Evolutionary conservation across 1,140 invertebrate genomes (phyloP).

Genomic region (Dryas iulia): DNA sequence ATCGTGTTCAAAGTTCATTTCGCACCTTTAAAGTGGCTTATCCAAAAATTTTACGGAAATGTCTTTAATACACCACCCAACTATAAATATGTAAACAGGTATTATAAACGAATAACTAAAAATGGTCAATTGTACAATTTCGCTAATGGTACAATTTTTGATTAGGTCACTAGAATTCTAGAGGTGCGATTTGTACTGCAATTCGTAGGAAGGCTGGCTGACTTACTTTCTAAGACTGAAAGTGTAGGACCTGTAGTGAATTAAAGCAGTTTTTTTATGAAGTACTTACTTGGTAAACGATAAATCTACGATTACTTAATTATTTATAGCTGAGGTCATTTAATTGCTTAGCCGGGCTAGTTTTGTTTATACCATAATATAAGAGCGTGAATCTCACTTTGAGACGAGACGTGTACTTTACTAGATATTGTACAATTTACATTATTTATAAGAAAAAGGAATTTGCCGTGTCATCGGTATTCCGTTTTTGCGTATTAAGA

Average conservation of each 20-base stretch:
- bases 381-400: background rate
- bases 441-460: no score
- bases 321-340: background rate
- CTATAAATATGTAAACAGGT: no score
- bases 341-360: background rate
- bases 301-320: background rate
- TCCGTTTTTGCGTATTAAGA: no score
- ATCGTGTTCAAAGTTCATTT: constrained; percentile 23
- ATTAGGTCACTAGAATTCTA: no score
- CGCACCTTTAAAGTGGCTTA: no score
- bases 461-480: no score
- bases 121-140: no score
- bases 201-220: constrained; percentile 15
- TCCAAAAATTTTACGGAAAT: no score
- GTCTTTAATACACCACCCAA: no score
- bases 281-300: background rate
- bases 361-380: background rate
- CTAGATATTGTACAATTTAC: background rate
- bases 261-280: background rate
- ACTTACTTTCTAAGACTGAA: constrained; percentile 45
- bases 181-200: no score
- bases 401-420: background rate
- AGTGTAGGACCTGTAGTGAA: constrained; percentile 19
- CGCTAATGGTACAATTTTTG: no score
- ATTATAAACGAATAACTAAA: no score